phyloP scores from a whole-genome alignment of 2,888 invertebrate species.

The Polydrusus tereticollis region DNA sequence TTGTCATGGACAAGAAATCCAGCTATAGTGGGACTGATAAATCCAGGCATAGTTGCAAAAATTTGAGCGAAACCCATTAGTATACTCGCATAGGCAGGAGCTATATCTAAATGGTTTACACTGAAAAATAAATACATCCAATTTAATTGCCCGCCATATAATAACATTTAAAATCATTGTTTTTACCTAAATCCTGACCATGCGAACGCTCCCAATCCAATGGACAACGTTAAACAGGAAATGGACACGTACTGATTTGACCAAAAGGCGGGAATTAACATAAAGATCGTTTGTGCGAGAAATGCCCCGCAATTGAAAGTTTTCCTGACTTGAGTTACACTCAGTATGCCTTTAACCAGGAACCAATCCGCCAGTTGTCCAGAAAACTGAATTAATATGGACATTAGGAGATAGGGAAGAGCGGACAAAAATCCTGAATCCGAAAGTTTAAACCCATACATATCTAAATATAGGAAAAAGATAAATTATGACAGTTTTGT shows the following conservation, averaged over 20 bases:
- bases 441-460: slow-evolving; percentile 78
- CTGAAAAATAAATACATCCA: slow-evolving; percentile 67
- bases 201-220: slow-evolving; percentile 50
- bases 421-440: slow-evolving; percentile 88
- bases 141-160: too few relatives aligned
- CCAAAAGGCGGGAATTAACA: slow-evolving; percentile 84
- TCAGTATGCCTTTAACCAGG: slow-evolving; percentile 73
- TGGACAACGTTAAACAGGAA: slow-evolving; percentile 49
- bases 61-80: slow-evolving; percentile 94
- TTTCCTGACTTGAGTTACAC: slow-evolving; percentile 79
- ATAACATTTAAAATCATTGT: too few relatives aligned
- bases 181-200: slow-evolving; percentile 53
- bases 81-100: slow-evolving; percentile 91
- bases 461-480: slow-evolving; percentile 70
- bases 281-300: slow-evolving; percentile 84
- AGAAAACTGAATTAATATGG: slow-evolving; percentile 80
- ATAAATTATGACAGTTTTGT: too few relatives aligned
- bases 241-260: slow-evolving; percentile 67
- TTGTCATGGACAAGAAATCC: slow-evolving; percentile 58
- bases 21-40: slow-evolving; percentile 81
- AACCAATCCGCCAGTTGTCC: slow-evolving; percentile 90
- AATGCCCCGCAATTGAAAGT: slow-evolving; percentile 81
- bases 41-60: slow-evolving; percentile 91
- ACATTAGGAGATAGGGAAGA: slow-evolving; percentile 90
- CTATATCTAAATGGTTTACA: slow-evolving; percentile 89